Percentiles rank a stretch among this genome's conserved stretches.
Evolutionary conservation across 2,113 vertebrate genomes (phyloP).

Genomic region (Nymphicus hollandicus): DNA sequence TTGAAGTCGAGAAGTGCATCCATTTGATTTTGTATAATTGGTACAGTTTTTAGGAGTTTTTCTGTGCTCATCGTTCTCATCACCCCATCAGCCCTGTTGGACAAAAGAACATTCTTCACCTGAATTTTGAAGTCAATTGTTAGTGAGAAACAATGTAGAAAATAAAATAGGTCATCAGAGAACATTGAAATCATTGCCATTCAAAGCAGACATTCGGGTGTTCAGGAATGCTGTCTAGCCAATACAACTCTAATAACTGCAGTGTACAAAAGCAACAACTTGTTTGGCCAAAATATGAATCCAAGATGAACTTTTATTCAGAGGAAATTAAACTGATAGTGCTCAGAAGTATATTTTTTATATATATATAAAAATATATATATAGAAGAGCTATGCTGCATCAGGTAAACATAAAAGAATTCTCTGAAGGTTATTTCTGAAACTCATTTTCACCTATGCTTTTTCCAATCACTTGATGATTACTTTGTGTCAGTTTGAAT

Average conservation of each 20-base stretch:
- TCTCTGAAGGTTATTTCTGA: neutral
- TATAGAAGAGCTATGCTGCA: neutral
- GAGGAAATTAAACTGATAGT: neutral
- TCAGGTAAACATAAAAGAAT: neutral
- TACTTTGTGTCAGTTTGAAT: neutral
- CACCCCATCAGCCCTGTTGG: slow-evolving; percentile 89
- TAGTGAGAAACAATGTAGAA: neutral
- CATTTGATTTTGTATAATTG: slow-evolving; percentile 92
- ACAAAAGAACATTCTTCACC: neutral
- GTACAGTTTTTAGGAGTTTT: slow-evolving; percentile 92
- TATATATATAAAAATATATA: neutral
- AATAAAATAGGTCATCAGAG: neutral
- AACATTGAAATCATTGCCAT: neutral
- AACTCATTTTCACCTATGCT: neutral
- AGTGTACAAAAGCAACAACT: neutral
- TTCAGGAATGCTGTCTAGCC: neutral
- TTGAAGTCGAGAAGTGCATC: slow-evolving; percentile 95
- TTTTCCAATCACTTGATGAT: neutral
- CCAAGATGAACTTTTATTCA: neutral
- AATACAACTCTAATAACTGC: neutral
- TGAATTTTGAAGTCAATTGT: neutral
- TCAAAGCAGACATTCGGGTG: neutral
- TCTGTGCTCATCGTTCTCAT: slow-evolving; percentile 99
- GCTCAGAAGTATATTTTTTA: too few relatives aligned
- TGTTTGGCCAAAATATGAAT: neutral